Evolutionary conservation across 2,888 invertebrate species (phyloP).

Genomic region (Athalia rosae): DNA sequence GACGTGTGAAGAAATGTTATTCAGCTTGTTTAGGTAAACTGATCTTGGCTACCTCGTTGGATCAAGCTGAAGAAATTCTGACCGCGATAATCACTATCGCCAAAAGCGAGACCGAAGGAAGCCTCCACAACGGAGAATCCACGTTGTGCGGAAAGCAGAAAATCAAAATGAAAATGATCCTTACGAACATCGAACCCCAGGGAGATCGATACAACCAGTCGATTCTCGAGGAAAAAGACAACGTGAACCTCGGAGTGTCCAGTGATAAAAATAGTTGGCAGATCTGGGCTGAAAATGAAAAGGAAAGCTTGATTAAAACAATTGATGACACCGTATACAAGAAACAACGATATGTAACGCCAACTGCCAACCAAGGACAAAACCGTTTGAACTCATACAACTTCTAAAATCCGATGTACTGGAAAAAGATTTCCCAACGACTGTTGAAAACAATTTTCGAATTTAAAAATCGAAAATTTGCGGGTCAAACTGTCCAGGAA

Average conservation of each 20-base stretch:
- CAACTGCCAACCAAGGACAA: too few relatives aligned
- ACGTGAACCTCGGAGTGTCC: not conserved
- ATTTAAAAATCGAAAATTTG: too few relatives aligned
- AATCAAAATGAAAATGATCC: not conserved
- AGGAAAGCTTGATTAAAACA: not conserved
- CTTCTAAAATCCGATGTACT: too few relatives aligned
- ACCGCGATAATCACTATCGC: not conserved
- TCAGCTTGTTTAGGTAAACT: not conserved
- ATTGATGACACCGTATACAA: slow-evolving; percentile 9
- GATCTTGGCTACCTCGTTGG: not conserved
- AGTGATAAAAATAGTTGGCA: slow-evolving; percentile 7
- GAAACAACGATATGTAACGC: too few relatives aligned
- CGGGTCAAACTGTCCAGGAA: too few relatives aligned
- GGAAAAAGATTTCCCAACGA: too few relatives aligned
- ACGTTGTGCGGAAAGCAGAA: not conserved
- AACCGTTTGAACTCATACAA: too few relatives aligned
- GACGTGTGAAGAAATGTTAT: slow-evolving; percentile 7
- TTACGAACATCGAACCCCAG: not conserved
- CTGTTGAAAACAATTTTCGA: too few relatives aligned
- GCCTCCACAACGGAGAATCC: not conserved
- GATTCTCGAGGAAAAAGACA: not conserved
- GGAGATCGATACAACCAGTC: not conserved
- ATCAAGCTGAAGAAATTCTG: not conserved
- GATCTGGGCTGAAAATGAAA: not conserved
- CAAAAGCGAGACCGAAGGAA: slow-evolving; percentile 1